A percentile compares a stretch with the other conserved stretches of the same genome.
These are phyloP conservation scores for Nebria salina DNA, from an alignment of 2,888 invertebrate genomes.

Conservation along the genomic window DNA sequence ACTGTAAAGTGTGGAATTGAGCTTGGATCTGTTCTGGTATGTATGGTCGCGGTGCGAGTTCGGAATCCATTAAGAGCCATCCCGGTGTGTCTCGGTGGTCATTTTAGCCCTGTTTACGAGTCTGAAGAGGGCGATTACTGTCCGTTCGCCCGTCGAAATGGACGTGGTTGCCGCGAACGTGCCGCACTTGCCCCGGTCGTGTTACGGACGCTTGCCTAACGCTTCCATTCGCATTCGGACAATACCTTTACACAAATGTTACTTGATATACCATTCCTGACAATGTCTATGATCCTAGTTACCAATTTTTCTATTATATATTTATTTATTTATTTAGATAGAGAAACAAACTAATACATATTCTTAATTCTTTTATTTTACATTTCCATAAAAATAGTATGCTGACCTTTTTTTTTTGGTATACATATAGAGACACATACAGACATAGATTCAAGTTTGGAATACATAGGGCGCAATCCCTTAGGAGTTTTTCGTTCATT, in stretches of 20 bases:
- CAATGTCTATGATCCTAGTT: too few relatives aligned
- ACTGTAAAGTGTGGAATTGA: background rate
- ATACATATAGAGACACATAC: too few relatives aligned
- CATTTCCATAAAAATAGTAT: too few relatives aligned
- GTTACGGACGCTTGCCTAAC: conserved; percentile 49
- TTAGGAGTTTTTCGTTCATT: conserved; percentile 57
- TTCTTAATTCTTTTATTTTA: too few relatives aligned
- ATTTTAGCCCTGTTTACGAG: conserved; percentile 62
- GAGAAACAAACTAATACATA: too few relatives aligned
- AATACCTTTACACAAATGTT: too few relatives aligned
- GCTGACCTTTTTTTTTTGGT: too few relatives aligned
- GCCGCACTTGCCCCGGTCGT: conserved; percentile 55
- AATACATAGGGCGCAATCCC: conserved; percentile 13
- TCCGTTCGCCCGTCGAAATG: conserved; percentile 59
- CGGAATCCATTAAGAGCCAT: conserved; percentile 61
- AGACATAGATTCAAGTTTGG: background rate
- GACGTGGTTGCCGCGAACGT: conserved; percentile 56
- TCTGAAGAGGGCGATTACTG: conserved; percentile 63
- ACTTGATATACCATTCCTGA: too few relatives aligned
- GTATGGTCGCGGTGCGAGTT: conserved; percentile 49
- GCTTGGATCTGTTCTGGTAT: background rate
- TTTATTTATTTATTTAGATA: too few relatives aligned
- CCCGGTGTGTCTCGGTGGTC: conserved; percentile 61
- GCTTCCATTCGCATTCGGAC: background rate
- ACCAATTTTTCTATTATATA: too few relatives aligned